phyloP scores from a whole-genome alignment of 1,140 invertebrate genomes.

The Sogatella furcifera region DNA sequence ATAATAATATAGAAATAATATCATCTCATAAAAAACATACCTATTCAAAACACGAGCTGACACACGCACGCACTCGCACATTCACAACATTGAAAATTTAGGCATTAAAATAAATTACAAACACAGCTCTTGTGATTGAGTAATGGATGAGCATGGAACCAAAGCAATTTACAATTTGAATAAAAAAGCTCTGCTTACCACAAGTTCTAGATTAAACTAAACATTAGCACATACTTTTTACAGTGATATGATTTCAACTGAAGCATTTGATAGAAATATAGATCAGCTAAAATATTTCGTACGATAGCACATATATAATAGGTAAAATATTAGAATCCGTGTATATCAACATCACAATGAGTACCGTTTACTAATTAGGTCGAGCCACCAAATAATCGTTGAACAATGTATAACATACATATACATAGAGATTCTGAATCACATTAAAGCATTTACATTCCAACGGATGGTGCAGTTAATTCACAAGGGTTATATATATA shows the following conservation, averaged over 20 bases:
- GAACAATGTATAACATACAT: not conserved
- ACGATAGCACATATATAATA: not conserved
- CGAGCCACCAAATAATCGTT: not conserved
- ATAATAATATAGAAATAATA: not conserved
- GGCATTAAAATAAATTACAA: not conserved
- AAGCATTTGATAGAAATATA: no score
- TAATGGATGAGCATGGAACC: not conserved
- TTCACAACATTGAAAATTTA: not conserved
- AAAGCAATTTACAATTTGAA: no score
- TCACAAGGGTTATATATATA: not conserved
- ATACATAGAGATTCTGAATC: slow-evolving; percentile 1
- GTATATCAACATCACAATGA: not conserved
- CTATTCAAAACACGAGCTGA: not conserved
- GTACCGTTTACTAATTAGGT: not conserved
- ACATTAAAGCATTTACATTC: slow-evolving; percentile 1
- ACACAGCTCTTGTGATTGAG: not conserved
- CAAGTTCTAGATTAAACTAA: not conserved
- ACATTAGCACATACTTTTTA: not conserved
- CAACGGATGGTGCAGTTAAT: not conserved
- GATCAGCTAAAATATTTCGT: no score
- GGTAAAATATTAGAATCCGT: not conserved
- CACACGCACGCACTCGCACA: not conserved
- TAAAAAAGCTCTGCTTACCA: no score
- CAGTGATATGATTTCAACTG: not conserved
- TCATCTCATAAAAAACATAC: not conserved